Base-by-base conservation (phyloP, 2,113 vertebrate genomes). In the Channa argus region DNA sequence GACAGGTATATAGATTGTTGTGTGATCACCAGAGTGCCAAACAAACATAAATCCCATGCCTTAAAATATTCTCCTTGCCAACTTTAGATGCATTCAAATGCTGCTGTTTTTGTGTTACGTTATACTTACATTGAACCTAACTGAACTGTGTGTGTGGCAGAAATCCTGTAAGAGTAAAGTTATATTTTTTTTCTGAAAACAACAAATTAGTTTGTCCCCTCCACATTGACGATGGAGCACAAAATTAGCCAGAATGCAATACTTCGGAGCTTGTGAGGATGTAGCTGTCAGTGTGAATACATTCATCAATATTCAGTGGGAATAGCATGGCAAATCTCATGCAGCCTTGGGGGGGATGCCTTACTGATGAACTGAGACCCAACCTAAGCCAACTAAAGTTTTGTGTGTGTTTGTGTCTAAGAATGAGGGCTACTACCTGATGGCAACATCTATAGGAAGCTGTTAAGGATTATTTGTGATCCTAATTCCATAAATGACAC, bases 301-400 rank as follows among this genome's bases (percentile, higher is more conserved):
- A 50, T 38, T 50, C 38, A 79, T 76, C 72, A 74, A 41, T 44
- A 79, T 82, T 74, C 62, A 38, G 8, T 63, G 24, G 11, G 52
- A 68, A 71, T 39, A 41, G 45, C 54, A 8, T 3, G n/a, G 36
- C 10, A 8, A 33, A 61, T 54, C 49, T 60, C 53, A 55, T 36
- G 62, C 13, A 55, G 63, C 56, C 52, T 51, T 45, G 12, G 33
- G 55, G 59, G 59, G 59, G 59, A 69, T 59, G 33, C 24, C 53
- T 66, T 13, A 33, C 24, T 10, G 39, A 53, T 47, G n/a, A 65
- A 65, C 47, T 43, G 37, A n/a, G 47, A n/a, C 6, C 65, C 6
- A 60, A 68, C 65, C 4, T 55, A 68, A 69, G 37, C 24, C 15
- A 6, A 10, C 52, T 70, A 2, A 33, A 11, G 41, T 24, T 39